These are phyloP conservation scores for Brachionus rubens DNA, from an alignment of 1,140 invertebrate genomes.

Conservation along the genomic window DNA sequence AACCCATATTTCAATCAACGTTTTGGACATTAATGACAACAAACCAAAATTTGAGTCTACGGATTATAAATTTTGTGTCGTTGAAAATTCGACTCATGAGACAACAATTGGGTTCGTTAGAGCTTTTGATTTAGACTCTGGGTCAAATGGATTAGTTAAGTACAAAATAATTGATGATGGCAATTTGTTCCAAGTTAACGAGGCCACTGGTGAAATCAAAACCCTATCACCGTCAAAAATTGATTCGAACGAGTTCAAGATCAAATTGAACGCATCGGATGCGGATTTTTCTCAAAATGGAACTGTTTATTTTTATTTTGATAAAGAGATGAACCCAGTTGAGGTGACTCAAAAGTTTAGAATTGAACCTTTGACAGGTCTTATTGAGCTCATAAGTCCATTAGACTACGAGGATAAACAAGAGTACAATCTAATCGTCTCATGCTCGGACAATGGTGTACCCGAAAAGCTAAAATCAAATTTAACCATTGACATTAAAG, in stretches of 20 bases:
- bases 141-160: constrained; percentile 29
- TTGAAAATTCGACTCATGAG: neutral
- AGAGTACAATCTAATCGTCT: neutral
- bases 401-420: constrained; percentile 31
- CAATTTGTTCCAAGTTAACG: constrained; percentile 1
- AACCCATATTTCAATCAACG: constrained; percentile 14
- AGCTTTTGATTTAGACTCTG: constrained; percentile 27
- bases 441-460: constrained; percentile 35
- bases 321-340: neutral
- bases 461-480: constrained; percentile 4
- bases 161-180: neutral
- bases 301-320: constrained; percentile 40
- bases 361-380: constrained; percentile 37
- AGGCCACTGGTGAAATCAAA: constrained; percentile 9
- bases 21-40: constrained; percentile 38
- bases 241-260: constrained; percentile 15
- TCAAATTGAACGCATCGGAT: constrained; percentile 1
- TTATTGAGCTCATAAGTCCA: neutral
- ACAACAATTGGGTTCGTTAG: neutral
- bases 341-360: constrained; percentile 14
- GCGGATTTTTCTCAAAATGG: constrained; percentile 10
- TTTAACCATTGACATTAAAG: constrained; percentile 3
- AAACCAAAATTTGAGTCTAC: constrained; percentile 13
- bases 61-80: constrained; percentile 38
- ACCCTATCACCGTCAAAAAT: neutral